Base-by-base conservation (phyloP, 2,888 invertebrate species). In the Stenotaenia linearis region DNA sequence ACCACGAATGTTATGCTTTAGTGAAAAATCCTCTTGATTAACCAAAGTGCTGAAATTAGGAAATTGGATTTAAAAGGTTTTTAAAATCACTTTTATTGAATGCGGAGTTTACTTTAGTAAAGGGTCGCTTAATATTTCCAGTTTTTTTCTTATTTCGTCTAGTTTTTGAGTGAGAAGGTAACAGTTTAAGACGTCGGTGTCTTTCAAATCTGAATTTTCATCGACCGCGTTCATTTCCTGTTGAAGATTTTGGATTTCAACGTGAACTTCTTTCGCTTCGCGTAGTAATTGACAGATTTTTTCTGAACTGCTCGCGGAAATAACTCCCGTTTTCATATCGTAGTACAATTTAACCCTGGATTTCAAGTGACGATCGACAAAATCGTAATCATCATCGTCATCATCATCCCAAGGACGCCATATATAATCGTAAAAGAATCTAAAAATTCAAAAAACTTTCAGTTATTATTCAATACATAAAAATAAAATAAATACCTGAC, bases 401-500 rank as follows among this genome's bases (percentile, higher is more conserved):
- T 82, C 81, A 35, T 79, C 81, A 81, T 84, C 84, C 84, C 84
- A 84, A n/a, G 84, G 83, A 18, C 83, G 80, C 82, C 82, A 82
- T 9, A 83, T 56, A 76, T 82, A 78, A 10, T 82, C 79, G 56
- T 80, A 82, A 78, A 83, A 83, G 79, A 83, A 82, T 35, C 83
- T 82, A 56, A 15, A 69, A 78, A 32, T n/a, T 35, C 2, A 75
- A n/a, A 32, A 35, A 3, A 30, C 10, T 1, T 18, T 1, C 6
- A 28, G 15, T 12, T 23, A 69, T 61, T 69, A 28, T 25, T 6
- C 23, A 69, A 10, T 3, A 69, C 15, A 40, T n/a, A 40, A 40
- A 40, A 50, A 3, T n/a, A n/a, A n/a, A n/a, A 50, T 5, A 15
- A 35, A 32, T 81, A 82, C 82, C 83, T 80, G 15, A 83, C 80